These are phyloP conservation scores for Danaus melanippus DNA, from an alignment of 1,140 invertebrate species.

Conservation along the genomic window DNA sequence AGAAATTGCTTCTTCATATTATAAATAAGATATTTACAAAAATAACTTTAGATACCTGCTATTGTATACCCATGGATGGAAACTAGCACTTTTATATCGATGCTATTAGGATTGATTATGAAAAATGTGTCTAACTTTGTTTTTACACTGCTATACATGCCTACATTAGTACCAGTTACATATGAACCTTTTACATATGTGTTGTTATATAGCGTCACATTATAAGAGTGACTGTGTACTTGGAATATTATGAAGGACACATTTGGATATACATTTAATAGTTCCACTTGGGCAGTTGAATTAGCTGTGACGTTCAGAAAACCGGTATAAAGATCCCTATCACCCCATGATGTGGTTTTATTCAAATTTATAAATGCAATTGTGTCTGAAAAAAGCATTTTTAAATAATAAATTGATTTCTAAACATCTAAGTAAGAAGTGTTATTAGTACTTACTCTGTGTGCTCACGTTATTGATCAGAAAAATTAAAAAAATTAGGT, in stretches of 20 bases:
- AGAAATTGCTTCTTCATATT: no score
- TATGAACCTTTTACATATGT: slow-evolving; percentile 35
- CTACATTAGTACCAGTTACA: slow-evolving; percentile 76
- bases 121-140: slow-evolving; percentile 37
- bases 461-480: slow-evolving; percentile 13
- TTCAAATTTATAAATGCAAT: slow-evolving; percentile 45
- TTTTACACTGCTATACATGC: slow-evolving; percentile 65
- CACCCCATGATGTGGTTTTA: slow-evolving; percentile 32
- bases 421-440: not conserved
- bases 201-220: slow-evolving; percentile 75
- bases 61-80: slow-evolving; percentile 72
- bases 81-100: slow-evolving; percentile 60
- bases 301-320: slow-evolving; percentile 34
- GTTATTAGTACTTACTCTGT: slow-evolving; percentile 28
- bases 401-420: not conserved
- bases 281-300: slow-evolving; percentile 55
- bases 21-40: not conserved
- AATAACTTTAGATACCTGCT: slow-evolving; percentile 59
- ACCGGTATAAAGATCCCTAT: slow-evolving; percentile 47
- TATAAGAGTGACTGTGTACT: slow-evolving; percentile 75
- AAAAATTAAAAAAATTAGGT: slow-evolving; percentile 9
- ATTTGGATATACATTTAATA: slow-evolving; percentile 63
- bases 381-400: slow-evolving; percentile 47
- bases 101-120: slow-evolving; percentile 59
- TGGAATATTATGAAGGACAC: slow-evolving; percentile 77